phyloP scores from a whole-genome alignment of 2,888 invertebrate species.

The Steinernema carpocapsae region DNA sequence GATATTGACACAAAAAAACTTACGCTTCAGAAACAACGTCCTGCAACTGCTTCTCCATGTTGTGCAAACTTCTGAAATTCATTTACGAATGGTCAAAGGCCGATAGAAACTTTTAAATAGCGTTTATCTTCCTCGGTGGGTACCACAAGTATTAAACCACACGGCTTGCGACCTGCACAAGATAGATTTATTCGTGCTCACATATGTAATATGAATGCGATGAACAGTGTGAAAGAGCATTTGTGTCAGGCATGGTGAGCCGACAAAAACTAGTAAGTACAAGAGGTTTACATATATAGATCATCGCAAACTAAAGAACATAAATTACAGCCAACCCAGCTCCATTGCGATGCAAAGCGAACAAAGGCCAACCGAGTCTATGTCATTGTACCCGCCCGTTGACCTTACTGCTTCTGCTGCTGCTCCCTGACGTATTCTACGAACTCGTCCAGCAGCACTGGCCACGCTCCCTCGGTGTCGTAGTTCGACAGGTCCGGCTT shows the following conservation, averaged over 20 bases:
- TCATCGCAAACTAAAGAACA: constrained; percentile 15
- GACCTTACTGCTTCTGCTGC: neutral
- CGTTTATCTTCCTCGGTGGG: too few species aligned
- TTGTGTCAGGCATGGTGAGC: too few species aligned
- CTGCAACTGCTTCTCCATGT: constrained; percentile 21
- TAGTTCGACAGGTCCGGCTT: constrained; percentile 80
- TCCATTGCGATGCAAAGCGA: neutral
- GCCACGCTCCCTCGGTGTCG: constrained; percentile 82
- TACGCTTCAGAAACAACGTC: neutral
- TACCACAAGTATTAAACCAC: too few species aligned
- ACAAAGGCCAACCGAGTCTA: neutral
- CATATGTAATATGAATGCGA: too few species aligned
- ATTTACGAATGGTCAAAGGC: too few species aligned
- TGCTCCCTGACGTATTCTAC: constrained; percentile 74
- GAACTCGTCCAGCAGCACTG: constrained; percentile 92
- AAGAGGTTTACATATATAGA: neutral
- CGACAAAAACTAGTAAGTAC: too few species aligned
- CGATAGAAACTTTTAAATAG: too few species aligned
- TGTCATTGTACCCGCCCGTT: neutral
- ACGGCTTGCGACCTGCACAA: too few species aligned
- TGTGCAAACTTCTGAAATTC: neutral
- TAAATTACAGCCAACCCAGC: neutral
- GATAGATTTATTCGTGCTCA: too few species aligned
- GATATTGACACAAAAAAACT: too few species aligned
- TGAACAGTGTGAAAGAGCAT: too few species aligned